A percentile compares a stretch with the other conserved stretches of the same genome.
Conservation (phyloP, 2,797 vertebrate species). For the Squalus acanthias region DNA sequence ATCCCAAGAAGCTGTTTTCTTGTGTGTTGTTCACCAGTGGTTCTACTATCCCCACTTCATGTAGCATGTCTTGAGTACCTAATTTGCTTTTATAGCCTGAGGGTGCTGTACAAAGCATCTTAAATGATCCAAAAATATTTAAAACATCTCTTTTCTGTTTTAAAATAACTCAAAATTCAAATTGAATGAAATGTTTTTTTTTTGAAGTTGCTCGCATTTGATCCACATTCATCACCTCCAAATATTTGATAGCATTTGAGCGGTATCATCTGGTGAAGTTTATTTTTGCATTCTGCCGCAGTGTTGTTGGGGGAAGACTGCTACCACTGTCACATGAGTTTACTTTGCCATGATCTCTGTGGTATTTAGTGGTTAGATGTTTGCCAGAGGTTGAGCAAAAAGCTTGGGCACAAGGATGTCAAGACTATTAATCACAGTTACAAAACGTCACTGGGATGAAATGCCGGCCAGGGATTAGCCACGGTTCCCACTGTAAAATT, state of each 20-base stretch:
- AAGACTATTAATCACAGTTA: slow-evolving; percentile 65
- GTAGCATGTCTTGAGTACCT: neutral
- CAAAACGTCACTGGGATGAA: slow-evolving; percentile 54
- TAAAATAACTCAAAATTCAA: slow-evolving; percentile 12
- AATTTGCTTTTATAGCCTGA: neutral
- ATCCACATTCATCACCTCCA: neutral
- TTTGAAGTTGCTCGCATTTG: neutral
- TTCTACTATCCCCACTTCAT: neutral
- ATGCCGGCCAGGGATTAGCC: slow-evolving; percentile 58
- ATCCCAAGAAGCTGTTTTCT: neutral
- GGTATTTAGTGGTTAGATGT: slow-evolving; percentile 64
- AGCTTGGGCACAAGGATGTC: slow-evolving; percentile 60
- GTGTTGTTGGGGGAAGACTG: slow-evolving; percentile 42
- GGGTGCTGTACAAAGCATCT: neutral
- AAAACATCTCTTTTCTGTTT: neutral
- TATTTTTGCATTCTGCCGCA: neutral
- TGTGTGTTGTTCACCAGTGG: neutral
- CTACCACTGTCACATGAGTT: slow-evolving; percentile 55
- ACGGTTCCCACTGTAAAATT: slow-evolving; percentile 53
- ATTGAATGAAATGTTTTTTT: neutral
- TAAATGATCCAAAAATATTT: neutral
- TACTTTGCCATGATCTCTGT: slow-evolving; percentile 61
- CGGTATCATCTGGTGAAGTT: neutral
- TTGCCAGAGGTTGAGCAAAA: slow-evolving; percentile 55
- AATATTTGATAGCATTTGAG: neutral